Evolutionary conservation across 2,113 vertebrate species (phyloP), one percentile per base, ranked within the genome.

Genomic region (Micronycteris hirsuta): DNA sequence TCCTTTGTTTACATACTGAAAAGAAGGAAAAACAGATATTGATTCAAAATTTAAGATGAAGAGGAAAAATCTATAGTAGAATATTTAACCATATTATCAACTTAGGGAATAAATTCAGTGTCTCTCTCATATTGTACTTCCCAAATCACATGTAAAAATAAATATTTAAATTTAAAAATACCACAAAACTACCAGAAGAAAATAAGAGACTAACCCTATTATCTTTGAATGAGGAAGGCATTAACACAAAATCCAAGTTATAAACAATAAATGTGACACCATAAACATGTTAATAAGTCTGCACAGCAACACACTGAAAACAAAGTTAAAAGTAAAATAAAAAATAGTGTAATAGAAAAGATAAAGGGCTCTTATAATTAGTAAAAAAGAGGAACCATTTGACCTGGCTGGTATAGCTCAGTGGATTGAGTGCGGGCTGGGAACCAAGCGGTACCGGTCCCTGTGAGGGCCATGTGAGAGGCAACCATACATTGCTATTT

Each of bases 111-210:
- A 68, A 56, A 83, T 49, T 65, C 16, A 73, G 24, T n/a, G 41
- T 71, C 7, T 83, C 43, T 87, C 38, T 24, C 15, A 82, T 65
- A 73, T 47, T 71, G 91, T 24, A 15, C 12, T 33, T 14, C n/a
- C 28, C 15, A 86, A 89, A 81, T 91, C 52, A 14, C 36, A 80
- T 8, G 4, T n/a, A 85, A 95, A 91, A 92, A 47, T 56, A 67
- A 87, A 92, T 56, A 86, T 87, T 91, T 77, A 95, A 76, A 78
- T 65, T 33, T 63, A 86, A 86, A 95, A 81, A 65, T 17, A 56
- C 19, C 58, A 88, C 38, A 94, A 76, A 94, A 76, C 10, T 76
- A 49, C 11, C 4, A 74, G 36, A 84, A 89, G 43, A 93, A 90
- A 56, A 73, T 11, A 43, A 86, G 13, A 76, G 41, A 83, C 86